These are phyloP conservation scores for Ailuropoda melanoleuca DNA, from an alignment of 2,113 vertebrate genomes.

Conservation along the genomic window DNA sequence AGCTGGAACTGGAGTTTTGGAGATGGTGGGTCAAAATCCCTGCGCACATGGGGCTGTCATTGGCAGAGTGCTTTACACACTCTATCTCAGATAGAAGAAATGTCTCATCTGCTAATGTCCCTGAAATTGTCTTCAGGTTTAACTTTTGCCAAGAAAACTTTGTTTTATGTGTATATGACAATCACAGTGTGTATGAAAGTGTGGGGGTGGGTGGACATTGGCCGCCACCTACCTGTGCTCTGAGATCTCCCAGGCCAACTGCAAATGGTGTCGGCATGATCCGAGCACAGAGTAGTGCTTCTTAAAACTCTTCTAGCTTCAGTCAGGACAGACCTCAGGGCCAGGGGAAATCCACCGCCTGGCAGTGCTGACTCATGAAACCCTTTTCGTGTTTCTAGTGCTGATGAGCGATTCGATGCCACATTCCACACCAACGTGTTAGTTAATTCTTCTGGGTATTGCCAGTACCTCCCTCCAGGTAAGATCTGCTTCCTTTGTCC, in stretches of 20 bases:
- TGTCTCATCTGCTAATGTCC: neutral
- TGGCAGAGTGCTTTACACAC: accelerated
- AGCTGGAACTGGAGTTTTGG: neutral
- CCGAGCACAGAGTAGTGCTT: too few relatives aligned
- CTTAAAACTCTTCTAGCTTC: accelerated
- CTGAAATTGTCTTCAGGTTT: neutral
- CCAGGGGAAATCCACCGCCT: neutral
- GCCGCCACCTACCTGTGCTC: neutral
- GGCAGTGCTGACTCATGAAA: neutral
- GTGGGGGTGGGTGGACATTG: too few relatives aligned
- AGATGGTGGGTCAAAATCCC: neutral
- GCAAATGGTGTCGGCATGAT: neutral
- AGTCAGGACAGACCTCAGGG: accelerated
- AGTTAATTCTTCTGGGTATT: conserved; percentile 91
- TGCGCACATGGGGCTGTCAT: accelerated
- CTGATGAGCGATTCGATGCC: conserved; percentile 95
- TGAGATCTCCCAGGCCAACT: neutral
- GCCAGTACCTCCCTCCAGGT: conserved; percentile 96
- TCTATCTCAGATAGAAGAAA: neutral
- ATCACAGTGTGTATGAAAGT: neutral
- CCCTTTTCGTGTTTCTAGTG: conserved; percentile 84
- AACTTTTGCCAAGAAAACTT: neutral
- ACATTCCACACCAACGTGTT: conserved; percentile 96
- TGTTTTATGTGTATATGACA: neutral
- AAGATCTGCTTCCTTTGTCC: conserved; percentile 44